Evolutionary conservation across 2,888 invertebrate species (phyloP).

Genomic region (Drosophila parthenogenetica): DNA sequence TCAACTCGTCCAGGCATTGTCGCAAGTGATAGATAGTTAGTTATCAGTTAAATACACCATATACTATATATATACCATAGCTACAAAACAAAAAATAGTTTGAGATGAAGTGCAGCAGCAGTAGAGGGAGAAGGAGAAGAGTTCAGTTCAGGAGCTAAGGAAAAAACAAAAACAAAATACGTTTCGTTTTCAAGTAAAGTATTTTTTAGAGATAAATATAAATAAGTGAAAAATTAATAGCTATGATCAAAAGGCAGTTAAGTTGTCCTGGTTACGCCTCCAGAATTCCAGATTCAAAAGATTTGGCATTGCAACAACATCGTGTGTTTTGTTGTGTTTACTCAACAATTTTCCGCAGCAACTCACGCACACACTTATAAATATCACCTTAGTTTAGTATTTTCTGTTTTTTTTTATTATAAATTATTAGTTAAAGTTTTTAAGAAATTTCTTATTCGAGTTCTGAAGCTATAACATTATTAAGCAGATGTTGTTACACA

Average conservation of each 20-base stretch:
- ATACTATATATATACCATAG: constrained; percentile 11
- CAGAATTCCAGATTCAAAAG: neutral
- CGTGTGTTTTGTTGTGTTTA: neutral
- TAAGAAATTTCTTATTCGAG: constrained; percentile 23
- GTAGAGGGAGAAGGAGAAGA: no score
- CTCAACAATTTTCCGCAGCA: constrained; percentile 6
- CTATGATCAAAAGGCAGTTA: constrained; percentile 26
- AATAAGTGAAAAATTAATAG: constrained; percentile 24
- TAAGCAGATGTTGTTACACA: constrained; percentile 42
- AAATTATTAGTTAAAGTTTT: constrained; percentile 14
- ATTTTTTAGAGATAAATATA: constrained; percentile 61
- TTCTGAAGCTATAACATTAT: constrained; percentile 24
- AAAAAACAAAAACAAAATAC: no score
- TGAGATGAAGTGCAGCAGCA: neutral
- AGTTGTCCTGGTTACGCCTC: constrained; percentile 19
- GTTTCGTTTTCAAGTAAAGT: constrained; percentile 45
- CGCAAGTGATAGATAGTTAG: constrained; percentile 75
- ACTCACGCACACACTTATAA: constrained; percentile 2
- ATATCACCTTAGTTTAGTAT: constrained; percentile 20
- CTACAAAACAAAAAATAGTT: constrained; percentile 8
- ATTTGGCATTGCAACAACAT: constrained; percentile 11
- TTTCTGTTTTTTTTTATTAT: constrained; percentile 29
- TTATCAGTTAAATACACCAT: constrained; percentile 15
- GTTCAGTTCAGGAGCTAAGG: no score
- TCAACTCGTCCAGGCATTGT: constrained; percentile 71